These are phyloP conservation scores for Xylota sylvarum DNA, from an alignment of 2,888 invertebrate genomes.

Conservation along the genomic window DNA sequence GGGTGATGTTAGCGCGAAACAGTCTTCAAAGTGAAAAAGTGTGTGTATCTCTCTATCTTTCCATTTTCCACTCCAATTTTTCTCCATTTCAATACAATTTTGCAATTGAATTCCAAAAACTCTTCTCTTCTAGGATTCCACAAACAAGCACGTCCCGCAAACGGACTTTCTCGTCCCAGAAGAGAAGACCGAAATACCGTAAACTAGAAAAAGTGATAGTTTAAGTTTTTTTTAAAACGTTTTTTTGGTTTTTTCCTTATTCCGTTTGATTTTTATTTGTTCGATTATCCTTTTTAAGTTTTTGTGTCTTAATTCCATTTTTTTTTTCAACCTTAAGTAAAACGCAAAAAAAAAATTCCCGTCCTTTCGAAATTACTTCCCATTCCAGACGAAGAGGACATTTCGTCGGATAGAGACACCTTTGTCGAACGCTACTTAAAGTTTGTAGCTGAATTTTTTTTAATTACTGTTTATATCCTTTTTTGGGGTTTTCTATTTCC, in stretches of 20 bases:
- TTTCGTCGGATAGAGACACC: neutral
- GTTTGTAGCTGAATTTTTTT: constrained; percentile 11
- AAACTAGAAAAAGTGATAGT: constrained; percentile 57
- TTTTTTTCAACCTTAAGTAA: neutral
- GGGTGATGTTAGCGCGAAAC: constrained; percentile 83
- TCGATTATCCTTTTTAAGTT: constrained; percentile 33
- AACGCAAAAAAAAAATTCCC: neutral
- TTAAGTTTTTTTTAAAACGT: constrained; percentile 14
- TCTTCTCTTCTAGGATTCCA: constrained; percentile 63
- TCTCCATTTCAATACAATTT: constrained; percentile 6
- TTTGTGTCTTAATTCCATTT: neutral
- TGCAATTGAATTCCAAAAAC: constrained; percentile 19
- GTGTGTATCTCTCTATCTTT: constrained; percentile 55
- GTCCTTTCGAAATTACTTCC: constrained; percentile 17
- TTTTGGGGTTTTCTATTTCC: neutral
- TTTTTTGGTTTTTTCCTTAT: constrained; percentile 46
- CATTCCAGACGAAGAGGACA: constrained; percentile 2
- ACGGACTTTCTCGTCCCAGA: constrained; percentile 62
- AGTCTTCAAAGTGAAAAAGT: constrained; percentile 63
- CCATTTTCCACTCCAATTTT: constrained; percentile 54
- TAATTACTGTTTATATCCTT: neutral
- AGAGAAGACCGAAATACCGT: constrained; percentile 50
- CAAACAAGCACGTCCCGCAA: constrained; percentile 45
- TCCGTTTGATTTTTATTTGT: constrained; percentile 43
- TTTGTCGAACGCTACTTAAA: constrained; percentile 22